Base-by-base conservation (phyloP, 2,888 invertebrate species). In the Dynastes hyllus region DNA sequence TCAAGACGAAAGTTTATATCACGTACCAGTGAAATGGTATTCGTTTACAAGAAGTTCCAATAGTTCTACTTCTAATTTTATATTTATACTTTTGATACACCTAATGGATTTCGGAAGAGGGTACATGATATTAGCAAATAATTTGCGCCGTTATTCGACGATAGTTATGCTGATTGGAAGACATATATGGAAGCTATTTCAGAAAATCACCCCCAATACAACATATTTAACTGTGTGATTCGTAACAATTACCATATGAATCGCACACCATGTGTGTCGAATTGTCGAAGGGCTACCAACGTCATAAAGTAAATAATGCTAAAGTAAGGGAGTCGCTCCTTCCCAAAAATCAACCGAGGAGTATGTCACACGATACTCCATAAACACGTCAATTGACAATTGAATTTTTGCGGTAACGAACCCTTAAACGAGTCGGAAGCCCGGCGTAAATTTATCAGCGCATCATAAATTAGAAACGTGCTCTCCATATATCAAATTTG, bases 401-500 rank as follows among this genome's bases (percentile, higher is more conserved):
- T 75, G 73, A 75, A 75, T 75, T 75, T 75, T 75, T 75, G 61
- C 63, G 73, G 73, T 63, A 75, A 75, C 73, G 73, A 75, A 75
- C 73, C 73, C 73, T 75, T 75, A 75, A 75, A 75, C 50, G 73
- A 75, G 61, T 61, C 61, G 45, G 73, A 45, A 75, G 73, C 73
- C 2, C 45, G 61, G 61, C 73, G 73, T 75, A 75, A 75, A 75
- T 75, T 75, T 75, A 75, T 75, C 73, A 63, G 40, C 73, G 73
- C 61, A 75, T 75, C 73, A 75, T 75, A 75, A 75, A 75, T 75
- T 75, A 75, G 73, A 75, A 75, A 75, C 73, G 73, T 75, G 73
- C 37, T 61, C 73, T 22, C 73, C 73, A 77, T 80, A 79, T 81
- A 76, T 78, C 79, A 81, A 82, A 82, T 80, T 82, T 73, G 81